phyloP scores from a whole-genome alignment of 2,797 vertebrate species.

The Steatocranus sp. region DNA sequence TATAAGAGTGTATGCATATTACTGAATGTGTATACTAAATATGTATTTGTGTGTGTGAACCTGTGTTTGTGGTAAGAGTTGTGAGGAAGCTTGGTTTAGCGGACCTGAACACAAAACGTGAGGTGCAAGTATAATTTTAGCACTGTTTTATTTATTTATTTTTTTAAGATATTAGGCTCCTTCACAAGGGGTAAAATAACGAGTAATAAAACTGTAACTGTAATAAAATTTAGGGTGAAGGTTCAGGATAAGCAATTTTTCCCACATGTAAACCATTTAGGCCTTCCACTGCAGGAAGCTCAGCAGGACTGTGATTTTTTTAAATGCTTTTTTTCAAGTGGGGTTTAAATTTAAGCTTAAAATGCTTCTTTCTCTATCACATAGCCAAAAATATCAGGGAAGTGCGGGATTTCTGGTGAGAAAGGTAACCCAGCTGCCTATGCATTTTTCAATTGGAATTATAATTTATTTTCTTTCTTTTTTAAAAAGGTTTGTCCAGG shows the following conservation, averaged over 20 bases:
- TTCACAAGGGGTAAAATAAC: not conserved
- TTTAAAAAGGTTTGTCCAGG: not conserved
- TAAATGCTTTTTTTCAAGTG: not conserved
- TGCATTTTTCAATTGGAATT: rapidly evolving
- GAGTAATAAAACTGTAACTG: not conserved
- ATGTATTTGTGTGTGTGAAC: no score
- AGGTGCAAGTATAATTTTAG: not conserved
- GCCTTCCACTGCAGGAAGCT: not conserved
- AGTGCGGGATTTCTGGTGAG: not conserved
- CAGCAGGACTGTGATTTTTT: not conserved
- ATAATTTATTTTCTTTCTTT: not conserved
- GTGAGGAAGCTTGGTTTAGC: not conserved
- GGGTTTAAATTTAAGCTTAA: not conserved
- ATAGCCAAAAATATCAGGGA: not conserved
- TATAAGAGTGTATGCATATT: no score
- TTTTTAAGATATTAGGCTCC: rapidly evolving
- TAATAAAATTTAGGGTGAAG: not conserved
- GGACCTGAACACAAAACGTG: not conserved
- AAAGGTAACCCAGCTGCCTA: not conserved
- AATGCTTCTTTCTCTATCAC: not conserved
- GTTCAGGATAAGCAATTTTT: not conserved
- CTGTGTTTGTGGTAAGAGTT: not conserved
- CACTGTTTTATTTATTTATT: not conserved
- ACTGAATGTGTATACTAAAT: no score
- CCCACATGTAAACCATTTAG: not conserved